A percentile compares a stretch with the other conserved stretches of the same genome.
Conservation (phyloP, 2,113 vertebrate genomes). For the Carassius carassius region DNA sequence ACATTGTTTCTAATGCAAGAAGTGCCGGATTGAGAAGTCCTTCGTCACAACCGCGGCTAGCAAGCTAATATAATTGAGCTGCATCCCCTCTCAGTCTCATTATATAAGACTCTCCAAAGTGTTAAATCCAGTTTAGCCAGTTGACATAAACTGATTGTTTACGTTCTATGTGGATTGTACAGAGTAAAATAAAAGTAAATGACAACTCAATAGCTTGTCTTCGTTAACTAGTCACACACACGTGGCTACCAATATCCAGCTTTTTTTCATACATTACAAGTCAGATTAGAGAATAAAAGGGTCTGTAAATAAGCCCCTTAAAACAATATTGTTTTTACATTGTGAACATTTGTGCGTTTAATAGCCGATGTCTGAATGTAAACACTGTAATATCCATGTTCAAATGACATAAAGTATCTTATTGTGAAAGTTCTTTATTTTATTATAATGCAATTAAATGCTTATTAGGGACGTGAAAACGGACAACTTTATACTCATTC, state of each 20-base stretch:
- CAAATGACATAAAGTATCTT: too few relatives aligned
- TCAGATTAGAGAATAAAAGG: neutral
- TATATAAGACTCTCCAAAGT: too few relatives aligned
- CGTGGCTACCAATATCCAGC: neutral
- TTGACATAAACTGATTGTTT: neutral
- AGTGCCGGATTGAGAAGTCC: neutral
- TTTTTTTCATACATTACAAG: neutral
- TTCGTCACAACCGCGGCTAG: neutral
- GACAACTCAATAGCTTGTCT: neutral
- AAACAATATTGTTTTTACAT: neutral
- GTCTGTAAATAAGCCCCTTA: too few relatives aligned
- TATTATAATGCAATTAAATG: neutral
- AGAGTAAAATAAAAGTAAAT: neutral
- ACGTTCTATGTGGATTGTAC: neutral
- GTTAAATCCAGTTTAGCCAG: neutral
- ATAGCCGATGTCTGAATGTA: neutral
- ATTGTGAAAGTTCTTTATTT: neutral
- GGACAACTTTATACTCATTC: neutral
- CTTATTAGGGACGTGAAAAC: neutral
- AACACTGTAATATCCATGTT: neutral
- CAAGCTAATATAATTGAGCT: too few relatives aligned
- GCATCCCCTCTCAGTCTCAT: too few relatives aligned
- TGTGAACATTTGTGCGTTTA: neutral
- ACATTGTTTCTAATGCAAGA: neutral
- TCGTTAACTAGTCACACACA: conserved; percentile 2